phyloP scores from a whole-genome alignment of 2,113 vertebrate species.

The Daphoenositta chrysoptera region DNA sequence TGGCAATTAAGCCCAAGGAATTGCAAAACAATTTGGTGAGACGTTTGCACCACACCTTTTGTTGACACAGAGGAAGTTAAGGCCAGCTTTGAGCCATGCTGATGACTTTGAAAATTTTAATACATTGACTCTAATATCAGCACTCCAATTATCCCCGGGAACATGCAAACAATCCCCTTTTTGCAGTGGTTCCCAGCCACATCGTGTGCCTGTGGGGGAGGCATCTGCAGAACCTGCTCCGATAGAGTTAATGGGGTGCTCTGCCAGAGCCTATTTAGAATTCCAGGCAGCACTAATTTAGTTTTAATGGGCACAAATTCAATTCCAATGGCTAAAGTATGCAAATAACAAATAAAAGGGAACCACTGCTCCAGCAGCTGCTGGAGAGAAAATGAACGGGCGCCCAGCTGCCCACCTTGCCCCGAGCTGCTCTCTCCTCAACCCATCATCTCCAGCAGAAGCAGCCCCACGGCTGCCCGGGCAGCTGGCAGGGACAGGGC shows the following conservation, averaged over 20 bases:
- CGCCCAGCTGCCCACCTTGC: not conserved
- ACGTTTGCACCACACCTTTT: not conserved
- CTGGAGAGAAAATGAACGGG: not conserved
- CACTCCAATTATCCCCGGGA: not conserved
- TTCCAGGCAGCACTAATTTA: conserved; percentile 49
- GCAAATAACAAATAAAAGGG: conserved; percentile 58
- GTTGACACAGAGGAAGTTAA: not conserved
- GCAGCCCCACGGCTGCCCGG: fast-evolving
- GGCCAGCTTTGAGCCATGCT: not conserved
- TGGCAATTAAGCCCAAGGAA: not conserved
- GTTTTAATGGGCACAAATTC: conserved; percentile 58
- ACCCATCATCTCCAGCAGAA: not conserved
- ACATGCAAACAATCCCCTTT: not conserved
- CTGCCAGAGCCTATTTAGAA: conserved; percentile 34
- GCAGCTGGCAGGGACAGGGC: not conserved
- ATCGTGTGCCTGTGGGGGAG: fast-evolving
- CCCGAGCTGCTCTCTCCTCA: not conserved
- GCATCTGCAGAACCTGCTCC: not conserved
- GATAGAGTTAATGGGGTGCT: conserved; percentile 25
- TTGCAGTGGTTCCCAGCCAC: not conserved
- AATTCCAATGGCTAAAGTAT: conserved; percentile 52
- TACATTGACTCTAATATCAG: not conserved
- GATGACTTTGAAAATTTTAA: not conserved
- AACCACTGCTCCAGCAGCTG: conserved; percentile 46
- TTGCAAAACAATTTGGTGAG: fast-evolving